Evolutionary conservation across 2,888 invertebrate genomes (phyloP), one percentile per base, ranked within the genome.

Genomic region (Pachydiplax longipennis): DNA sequence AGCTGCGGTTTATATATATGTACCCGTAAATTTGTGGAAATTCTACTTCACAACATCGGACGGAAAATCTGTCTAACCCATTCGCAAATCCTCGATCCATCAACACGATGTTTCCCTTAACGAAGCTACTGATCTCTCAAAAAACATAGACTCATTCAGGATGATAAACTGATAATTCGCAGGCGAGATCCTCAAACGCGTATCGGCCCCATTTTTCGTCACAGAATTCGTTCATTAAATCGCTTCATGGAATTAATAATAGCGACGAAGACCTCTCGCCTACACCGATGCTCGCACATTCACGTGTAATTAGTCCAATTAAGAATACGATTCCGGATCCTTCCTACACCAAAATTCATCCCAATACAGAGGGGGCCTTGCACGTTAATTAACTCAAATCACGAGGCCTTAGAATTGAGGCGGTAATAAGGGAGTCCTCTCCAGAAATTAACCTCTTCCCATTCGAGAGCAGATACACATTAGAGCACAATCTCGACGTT

Each of bases 381-480:
- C 83, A 35, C 53, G 65, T 87, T 87, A 87, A 87, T 87, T 87
- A 87, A 87, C 87, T 87, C 83, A 83, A 83, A 83, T 83, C 87
- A 83, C 83, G 83, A 61, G 53, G 6, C 58, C 58, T 61, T 4
- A 6, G 40, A 13, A 15, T 58, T 18, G 44, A 61, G 83, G 22
- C 1, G 22, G 31, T 48, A 53, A 1, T 31, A 31, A 53, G 65
- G 18, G 31, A 44, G 44, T 8, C 4, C 8, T 4, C 44, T 22
- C 35, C 35, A 83, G 58, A 61, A 83, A 83, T 83, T 83, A 83
- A n/a, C 83, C 83, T 13, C 83, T 65, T 65, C 65, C 22, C 25
- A 22, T 25, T 65, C 53, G 25, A 44, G 25, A 12, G 35, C 58
- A 35, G 53, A 22, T 58, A 35, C 83, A 37, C 83, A 58, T 61